Percentiles rank a stretch among this genome's conserved stretches.
These are phyloP conservation scores for Drosophila kambysellisi DNA, from an alignment of 2,888 invertebrate species.

Conservation along the genomic window DNA sequence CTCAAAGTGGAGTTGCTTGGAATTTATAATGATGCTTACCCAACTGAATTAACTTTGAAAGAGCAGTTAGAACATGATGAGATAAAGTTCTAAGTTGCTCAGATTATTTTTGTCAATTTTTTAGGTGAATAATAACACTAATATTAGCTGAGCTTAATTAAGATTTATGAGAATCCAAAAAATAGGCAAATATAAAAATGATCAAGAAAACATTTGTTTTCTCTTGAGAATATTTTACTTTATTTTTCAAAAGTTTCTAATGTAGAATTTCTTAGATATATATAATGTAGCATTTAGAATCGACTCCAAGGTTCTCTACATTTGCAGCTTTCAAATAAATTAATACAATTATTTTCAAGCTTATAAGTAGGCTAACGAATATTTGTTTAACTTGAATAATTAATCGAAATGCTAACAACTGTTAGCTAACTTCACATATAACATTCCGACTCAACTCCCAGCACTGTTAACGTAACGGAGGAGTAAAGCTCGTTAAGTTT, in stretches of 20 bases:
- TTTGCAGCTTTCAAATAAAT: not conserved
- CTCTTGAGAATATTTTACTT: not conserved
- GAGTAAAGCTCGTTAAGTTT: conserved; percentile 18
- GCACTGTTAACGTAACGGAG: not conserved
- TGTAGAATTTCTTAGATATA: too few relatives aligned
- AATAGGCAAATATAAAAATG: not conserved
- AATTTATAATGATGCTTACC: not conserved
- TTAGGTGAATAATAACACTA: not conserved
- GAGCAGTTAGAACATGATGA: not conserved
- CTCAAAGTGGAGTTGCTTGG: not conserved
- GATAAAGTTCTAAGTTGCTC: not conserved
- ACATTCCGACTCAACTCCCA: not conserved
- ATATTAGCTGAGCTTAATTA: not conserved
- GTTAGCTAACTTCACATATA: conserved; percentile 6
- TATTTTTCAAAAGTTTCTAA: too few relatives aligned
- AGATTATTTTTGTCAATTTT: not conserved
- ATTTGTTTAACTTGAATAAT: not conserved
- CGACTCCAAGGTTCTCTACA: not conserved
- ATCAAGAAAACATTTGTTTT: not conserved
- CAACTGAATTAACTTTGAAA: not conserved
- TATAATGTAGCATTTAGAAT: not conserved
- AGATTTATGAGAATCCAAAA: not conserved
- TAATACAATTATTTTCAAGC: too few relatives aligned
- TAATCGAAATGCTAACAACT: not conserved
- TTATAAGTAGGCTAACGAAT: not conserved